Percentiles rank a stretch among this genome's conserved stretches.
Conservation (phyloP, 2,888 invertebrate genomes). For the Drosophila antonietae region DNA sequence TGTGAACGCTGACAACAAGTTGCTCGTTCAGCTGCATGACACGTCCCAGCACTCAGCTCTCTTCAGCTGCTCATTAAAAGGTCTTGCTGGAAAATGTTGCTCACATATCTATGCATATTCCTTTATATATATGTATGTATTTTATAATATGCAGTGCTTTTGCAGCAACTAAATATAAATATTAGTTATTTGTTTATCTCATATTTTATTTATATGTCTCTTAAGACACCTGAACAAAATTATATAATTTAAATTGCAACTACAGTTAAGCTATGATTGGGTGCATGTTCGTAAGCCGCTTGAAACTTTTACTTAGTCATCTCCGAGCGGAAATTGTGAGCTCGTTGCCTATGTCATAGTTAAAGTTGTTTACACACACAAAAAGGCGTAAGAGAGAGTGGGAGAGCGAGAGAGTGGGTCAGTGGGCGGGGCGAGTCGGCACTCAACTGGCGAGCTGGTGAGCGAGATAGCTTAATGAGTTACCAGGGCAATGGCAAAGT, state of each 20-base stretch:
- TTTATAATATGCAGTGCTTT: background rate
- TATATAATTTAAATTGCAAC: background rate
- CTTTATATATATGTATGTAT: background rate
- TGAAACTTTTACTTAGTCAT: slow-evolving; percentile 18
- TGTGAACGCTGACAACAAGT: slow-evolving; percentile 60
- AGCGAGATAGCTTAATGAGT: slow-evolving; percentile 8
- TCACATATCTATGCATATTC: background rate
- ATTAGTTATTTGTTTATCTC: background rate
- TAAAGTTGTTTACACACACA: slow-evolving; percentile 13
- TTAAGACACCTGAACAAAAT: background rate
- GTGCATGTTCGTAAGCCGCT: background rate
- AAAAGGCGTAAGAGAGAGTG: background rate
- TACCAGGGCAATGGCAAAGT: slow-evolving; percentile 25
- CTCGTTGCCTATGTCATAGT: slow-evolving; percentile 18
- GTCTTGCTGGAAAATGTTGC: slow-evolving; percentile 1
- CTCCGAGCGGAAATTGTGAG: slow-evolving; percentile 53
- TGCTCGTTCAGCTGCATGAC: slow-evolving; percentile 43
- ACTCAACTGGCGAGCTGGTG: background rate
- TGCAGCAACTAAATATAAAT: background rate
- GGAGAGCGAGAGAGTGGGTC: too few relatives aligned
- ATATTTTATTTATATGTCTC: background rate
- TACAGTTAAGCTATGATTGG: background rate
- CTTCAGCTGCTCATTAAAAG: slow-evolving; percentile 58
- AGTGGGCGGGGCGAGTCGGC: too few relatives aligned
- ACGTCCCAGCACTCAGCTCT: slow-evolving; percentile 35